Conservation (phyloP, 2,888 invertebrate genomes). For the Desoria tigrina region DNA sequence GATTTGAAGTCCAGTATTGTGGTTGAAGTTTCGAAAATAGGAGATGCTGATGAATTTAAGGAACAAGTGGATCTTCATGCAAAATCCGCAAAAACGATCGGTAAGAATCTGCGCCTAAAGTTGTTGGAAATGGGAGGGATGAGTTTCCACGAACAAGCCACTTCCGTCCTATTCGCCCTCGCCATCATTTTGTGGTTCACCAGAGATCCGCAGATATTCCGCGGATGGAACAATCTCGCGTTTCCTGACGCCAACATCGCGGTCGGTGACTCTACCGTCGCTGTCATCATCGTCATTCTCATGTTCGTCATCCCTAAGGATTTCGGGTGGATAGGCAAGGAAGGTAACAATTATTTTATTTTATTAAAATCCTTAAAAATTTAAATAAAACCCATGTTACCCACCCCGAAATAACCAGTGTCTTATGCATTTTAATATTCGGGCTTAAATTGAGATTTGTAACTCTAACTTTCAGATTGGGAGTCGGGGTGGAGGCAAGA, state of each 20-base stretch:
- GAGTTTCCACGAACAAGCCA: constrained; percentile 11
- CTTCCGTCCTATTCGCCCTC: neutral
- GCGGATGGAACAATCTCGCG: constrained; percentile 8
- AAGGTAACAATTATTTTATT: neutral
- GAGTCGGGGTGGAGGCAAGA: constrained; percentile 17
- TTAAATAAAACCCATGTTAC: too few relatives aligned
- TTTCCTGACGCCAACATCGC: neutral
- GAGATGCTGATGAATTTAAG: neutral
- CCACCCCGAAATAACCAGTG: neutral
- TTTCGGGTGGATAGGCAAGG: constrained; percentile 5
- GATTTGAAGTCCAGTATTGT: neutral
- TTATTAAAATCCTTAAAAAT: too few relatives aligned
- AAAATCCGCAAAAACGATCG: constrained; percentile 9
- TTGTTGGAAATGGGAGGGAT: constrained; percentile 20
- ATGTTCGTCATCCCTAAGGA: constrained; percentile 30
- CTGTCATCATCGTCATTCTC: constrained; percentile 16
- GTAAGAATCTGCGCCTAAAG: neutral
- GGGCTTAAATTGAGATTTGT: neutral
- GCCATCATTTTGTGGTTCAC: constrained; percentile 21
- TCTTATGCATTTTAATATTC: neutral
- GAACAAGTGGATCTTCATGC: neutral
- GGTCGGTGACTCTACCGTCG: constrained; percentile 31
- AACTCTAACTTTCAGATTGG: neutral
- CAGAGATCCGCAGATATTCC: constrained; percentile 18
- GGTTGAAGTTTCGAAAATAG: too few relatives aligned